phyloP scores from a whole-genome alignment of 2,797 vertebrate genomes.

The Gallinago solitaria region DNA sequence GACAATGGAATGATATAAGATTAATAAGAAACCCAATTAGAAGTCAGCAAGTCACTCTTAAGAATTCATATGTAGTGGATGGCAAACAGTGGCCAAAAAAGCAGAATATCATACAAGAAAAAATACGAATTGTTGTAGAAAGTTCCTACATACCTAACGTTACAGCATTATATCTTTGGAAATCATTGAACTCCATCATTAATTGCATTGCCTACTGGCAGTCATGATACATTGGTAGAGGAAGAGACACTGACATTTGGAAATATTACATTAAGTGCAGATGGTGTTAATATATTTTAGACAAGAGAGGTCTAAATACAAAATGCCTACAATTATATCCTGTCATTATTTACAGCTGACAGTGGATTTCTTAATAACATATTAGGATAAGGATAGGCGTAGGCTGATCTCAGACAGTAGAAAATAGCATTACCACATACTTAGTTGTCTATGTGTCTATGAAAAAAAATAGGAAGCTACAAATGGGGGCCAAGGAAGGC shows the following conservation, averaged over 20 bases:
- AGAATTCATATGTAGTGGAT: not conserved
- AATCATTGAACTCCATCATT: not conserved
- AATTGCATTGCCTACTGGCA: not conserved
- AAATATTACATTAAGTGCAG: not conserved
- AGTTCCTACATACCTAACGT: not conserved
- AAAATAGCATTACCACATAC: not conserved
- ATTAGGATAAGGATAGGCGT: not conserved
- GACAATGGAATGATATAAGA: not conserved
- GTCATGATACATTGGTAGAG: not conserved
- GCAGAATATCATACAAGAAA: not conserved
- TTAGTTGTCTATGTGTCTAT: not conserved
- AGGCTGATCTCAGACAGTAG: not conserved
- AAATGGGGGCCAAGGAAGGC: not conserved
- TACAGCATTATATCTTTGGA: not conserved
- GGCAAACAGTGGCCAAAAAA: not conserved
- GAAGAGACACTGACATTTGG: not conserved
- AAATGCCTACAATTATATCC: not conserved
- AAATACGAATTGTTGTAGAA: not conserved
- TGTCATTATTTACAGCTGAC: conserved; percentile 1
- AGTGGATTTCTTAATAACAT: not conserved
- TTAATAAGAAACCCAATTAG: not conserved
- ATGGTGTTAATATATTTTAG: not conserved
- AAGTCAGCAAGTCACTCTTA: not conserved
- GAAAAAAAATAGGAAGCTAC: not conserved
- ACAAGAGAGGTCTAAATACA: not conserved